These are phyloP conservation scores for Drosophila suboccidentalis DNA, from an alignment of 2,888 invertebrate genomes.

Conservation along the genomic window DNA sequence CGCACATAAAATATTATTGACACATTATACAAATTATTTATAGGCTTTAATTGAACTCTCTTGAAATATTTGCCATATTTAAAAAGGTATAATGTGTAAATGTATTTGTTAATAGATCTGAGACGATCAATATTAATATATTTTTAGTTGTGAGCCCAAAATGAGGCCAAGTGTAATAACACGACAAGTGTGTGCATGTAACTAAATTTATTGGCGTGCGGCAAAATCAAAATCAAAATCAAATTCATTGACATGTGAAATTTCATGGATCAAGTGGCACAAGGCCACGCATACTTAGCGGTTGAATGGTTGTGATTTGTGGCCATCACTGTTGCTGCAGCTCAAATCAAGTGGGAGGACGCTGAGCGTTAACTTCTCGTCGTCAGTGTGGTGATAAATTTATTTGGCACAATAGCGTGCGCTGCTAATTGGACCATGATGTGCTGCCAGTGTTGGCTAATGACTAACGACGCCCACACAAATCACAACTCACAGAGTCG, in stretches of 20 bases:
- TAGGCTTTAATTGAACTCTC: constrained; percentile 14
- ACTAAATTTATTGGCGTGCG: constrained; percentile 41
- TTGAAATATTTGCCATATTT: background rate
- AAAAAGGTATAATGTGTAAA: background rate
- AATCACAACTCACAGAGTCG: constrained; percentile 68
- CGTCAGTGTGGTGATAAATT: constrained; percentile 56
- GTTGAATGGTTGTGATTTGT: constrained; percentile 39
- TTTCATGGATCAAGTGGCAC: constrained; percentile 70
- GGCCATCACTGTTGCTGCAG: constrained; percentile 14
- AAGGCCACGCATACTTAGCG: constrained; percentile 21
- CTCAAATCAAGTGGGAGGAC: constrained; percentile 64
- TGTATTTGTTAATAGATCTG: background rate
- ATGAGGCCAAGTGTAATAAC: constrained; percentile 8
- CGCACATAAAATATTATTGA: constrained; percentile 14
- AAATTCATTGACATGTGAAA: constrained; percentile 71
- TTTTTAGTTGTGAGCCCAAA: constrained; percentile 9
- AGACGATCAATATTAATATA: constrained; percentile 5
- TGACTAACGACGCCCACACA: constrained; percentile 48
- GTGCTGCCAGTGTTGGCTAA: constrained; percentile 48
- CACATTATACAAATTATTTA: constrained; percentile 30
- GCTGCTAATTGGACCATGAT: constrained; percentile 70
- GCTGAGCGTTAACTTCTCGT: constrained; percentile 62
- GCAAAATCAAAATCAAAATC: constrained; percentile 37
- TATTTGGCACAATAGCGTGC: constrained; percentile 46
- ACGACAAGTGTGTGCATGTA: constrained; percentile 15